A percentile compares a stretch with the other conserved stretches of the same genome.
phyloP scores from a whole-genome alignment of 2,888 invertebrate species.

The Drosophila cognata region DNA sequence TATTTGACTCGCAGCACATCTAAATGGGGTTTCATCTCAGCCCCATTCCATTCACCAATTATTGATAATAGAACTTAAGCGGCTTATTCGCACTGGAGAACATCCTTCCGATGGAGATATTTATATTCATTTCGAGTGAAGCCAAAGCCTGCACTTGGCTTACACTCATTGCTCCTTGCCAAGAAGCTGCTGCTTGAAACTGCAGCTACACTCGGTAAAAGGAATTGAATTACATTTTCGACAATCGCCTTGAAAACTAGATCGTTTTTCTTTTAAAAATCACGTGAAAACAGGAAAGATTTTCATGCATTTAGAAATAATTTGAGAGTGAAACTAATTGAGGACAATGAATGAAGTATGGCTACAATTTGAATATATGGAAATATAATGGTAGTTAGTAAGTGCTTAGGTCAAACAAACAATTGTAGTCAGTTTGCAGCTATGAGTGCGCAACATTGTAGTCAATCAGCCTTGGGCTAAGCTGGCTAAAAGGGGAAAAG shows the following conservation, averaged over 20 bases:
- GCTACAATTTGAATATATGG: not conserved
- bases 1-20: constrained; percentile 9
- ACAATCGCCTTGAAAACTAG: not conserved
- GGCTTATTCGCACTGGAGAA: constrained; percentile 45
- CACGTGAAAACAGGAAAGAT: not conserved
- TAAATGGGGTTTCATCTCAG: constrained; percentile 7
- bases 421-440: constrained; percentile 1
- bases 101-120: not conserved
- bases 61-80: constrained; percentile 60
- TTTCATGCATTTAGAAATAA: not conserved
- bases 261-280: not conserved
- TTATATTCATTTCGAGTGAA: not conserved
- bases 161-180: not conserved
- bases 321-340: not conserved
- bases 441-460: not conserved
- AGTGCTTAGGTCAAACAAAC: not conserved
- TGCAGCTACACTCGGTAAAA: not conserved
- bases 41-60: constrained; percentile 43
- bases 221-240: not conserved
- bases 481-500: not conserved
- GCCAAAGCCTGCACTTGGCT: not conserved
- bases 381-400: not conserved
- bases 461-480: not conserved
- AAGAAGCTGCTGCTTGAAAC: not conserved
- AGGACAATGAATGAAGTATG: no score